Percentiles rank a stretch among this genome's conserved stretches.
Conservation (phyloP, 37 sponge, comb jelly and placozoan species). For the Chondrilla cf. caribensis region DNA sequence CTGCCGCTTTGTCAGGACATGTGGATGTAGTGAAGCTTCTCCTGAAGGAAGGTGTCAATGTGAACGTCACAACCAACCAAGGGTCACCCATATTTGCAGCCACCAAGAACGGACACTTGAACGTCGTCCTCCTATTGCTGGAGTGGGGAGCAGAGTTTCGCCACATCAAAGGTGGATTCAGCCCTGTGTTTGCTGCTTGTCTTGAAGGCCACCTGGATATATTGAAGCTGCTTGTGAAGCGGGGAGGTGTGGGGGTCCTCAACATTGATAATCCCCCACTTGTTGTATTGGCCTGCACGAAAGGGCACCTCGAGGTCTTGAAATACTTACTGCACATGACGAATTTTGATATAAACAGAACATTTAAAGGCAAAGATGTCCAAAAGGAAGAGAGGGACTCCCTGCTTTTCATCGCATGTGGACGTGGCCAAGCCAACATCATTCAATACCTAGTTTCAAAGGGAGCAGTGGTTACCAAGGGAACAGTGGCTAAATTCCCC, state of each 20-base stretch:
- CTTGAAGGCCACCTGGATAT: constrained; percentile 62
- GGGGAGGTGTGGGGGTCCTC: constrained; percentile 50
- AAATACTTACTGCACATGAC: constrained; percentile 66
- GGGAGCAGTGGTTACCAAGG: constrained; percentile 66
- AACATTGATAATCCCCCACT: constrained; percentile 59
- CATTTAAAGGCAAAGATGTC: constrained; percentile 48
- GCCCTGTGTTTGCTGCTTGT: constrained; percentile 65
- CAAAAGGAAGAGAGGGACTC: constrained; percentile 64
- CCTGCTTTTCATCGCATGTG: constrained; percentile 56
- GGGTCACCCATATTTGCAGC: constrained; percentile 82
- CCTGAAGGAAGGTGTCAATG: constrained; percentile 40
- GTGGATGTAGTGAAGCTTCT: constrained; percentile 40
- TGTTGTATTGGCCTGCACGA: constrained; percentile 66
- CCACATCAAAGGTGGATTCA: constrained; percentile 50
- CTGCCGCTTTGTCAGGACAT: constrained; percentile 52
- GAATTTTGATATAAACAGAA: constrained; percentile 48
- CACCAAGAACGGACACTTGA: constrained; percentile 57
- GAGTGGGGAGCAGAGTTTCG: constrained; percentile 56
- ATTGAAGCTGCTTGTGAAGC: constrained; percentile 64
- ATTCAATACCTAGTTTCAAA: constrained; percentile 52
- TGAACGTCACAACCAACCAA: constrained; percentile 27
- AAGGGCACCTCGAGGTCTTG: constrained; percentile 57
- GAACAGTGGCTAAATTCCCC: constrained; percentile 39
- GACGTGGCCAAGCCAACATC: constrained; percentile 45
- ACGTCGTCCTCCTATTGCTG: constrained; percentile 54